Conservation (phyloP, 1,140 invertebrate species). For the Euglossa dilemma region DNA sequence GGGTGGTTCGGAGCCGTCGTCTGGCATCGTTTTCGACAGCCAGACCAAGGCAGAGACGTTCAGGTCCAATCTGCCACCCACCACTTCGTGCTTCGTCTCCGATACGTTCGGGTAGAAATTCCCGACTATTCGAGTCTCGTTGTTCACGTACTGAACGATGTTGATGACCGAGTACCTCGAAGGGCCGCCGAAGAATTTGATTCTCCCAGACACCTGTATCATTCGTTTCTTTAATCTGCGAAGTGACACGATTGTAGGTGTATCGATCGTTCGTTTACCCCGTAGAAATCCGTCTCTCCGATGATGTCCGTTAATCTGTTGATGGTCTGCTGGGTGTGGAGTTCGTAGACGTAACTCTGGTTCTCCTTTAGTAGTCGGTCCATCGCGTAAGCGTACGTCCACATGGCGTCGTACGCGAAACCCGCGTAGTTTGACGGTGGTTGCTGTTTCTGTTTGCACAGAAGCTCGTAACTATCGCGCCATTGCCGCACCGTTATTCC, state of each 20-base stretch:
- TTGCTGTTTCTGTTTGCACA: slow-evolving; percentile 57
- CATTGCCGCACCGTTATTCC: slow-evolving; percentile 85
- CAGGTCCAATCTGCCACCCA: slow-evolving; percentile 82
- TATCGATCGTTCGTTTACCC: slow-evolving; percentile 73
- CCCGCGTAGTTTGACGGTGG: slow-evolving; percentile 86
- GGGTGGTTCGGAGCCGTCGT: slow-evolving; percentile 86
- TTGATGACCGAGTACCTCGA: slow-evolving; percentile 88
- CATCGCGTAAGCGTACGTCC: slow-evolving; percentile 90
- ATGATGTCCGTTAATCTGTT: slow-evolving; percentile 84
- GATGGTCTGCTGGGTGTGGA: slow-evolving; percentile 75
- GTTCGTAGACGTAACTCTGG: slow-evolving; percentile 74
- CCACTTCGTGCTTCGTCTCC: slow-evolving; percentile 72
- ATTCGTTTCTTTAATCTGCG: neutral
- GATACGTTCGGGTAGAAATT: slow-evolving; percentile 85
- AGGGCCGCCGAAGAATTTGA: slow-evolving; percentile 87
- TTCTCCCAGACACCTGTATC: slow-evolving; percentile 86
- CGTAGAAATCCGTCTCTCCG: slow-evolving; percentile 86
- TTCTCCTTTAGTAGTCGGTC: slow-evolving; percentile 85
- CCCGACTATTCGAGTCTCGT: slow-evolving; percentile 84
- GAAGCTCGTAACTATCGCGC: slow-evolving; percentile 81
- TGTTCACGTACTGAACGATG: slow-evolving; percentile 87
- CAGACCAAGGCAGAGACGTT: slow-evolving; percentile 85
- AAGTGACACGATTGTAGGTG: neutral
- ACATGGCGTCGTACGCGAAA: slow-evolving; percentile 92
- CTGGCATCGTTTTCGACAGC: slow-evolving; percentile 85